Evolutionary conservation across 2,113 vertebrate species (phyloP).

Genomic region (Nestor notabilis): DNA sequence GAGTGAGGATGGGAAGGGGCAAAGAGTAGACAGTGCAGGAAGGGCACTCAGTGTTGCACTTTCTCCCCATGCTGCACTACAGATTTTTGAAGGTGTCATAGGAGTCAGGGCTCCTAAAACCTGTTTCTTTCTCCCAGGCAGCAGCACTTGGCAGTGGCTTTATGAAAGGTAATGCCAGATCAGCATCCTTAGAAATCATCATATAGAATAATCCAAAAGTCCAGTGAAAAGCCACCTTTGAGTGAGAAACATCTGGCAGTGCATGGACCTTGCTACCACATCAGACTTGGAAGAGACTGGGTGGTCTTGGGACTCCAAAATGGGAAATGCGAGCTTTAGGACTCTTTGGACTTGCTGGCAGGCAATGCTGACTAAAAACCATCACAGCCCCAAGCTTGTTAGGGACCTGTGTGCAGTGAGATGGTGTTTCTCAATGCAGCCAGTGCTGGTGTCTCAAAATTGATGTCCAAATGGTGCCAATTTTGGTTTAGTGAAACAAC

Average conservation of each 20-base stretch:
- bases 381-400: neutral
- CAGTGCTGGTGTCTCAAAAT: neutral
- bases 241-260: neutral
- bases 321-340: neutral
- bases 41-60: neutral
- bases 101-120: neutral
- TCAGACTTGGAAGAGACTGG: neutral
- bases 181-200: neutral
- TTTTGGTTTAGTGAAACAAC: neutral
- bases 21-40: neutral
- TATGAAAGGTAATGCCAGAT: neutral
- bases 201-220: neutral
- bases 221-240: neutral
- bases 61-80: neutral
- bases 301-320: neutral
- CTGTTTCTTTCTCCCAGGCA: neutral
- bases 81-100: neutral
- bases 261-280: fast-evolving
- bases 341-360: neutral
- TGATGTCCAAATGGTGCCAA: neutral
- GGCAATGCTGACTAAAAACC: neutral
- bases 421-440: neutral
- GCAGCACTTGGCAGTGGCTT: neutral
- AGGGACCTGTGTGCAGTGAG: neutral
- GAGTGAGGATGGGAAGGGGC: neutral